Percentiles rank a stretch among this genome's conserved stretches.
Evolutionary conservation across 2,113 vertebrate genomes (phyloP).

Genomic region (Rhinoderma darwinii): DNA sequence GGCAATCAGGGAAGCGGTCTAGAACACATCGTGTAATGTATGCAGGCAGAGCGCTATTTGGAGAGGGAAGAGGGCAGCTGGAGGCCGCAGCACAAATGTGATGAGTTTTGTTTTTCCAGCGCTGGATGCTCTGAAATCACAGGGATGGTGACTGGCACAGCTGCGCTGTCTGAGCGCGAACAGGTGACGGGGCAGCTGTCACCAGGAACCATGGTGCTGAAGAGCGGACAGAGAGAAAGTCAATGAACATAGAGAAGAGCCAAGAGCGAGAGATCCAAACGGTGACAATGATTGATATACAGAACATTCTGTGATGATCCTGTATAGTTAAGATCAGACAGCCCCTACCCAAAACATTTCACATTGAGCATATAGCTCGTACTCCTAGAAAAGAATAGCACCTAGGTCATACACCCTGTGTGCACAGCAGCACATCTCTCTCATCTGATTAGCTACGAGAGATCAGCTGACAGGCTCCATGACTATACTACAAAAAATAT

Average conservation of each 20-base stretch:
- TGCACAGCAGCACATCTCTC: no score
- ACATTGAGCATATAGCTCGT: background rate
- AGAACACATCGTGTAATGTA: background rate
- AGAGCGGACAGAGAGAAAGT: background rate
- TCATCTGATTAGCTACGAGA: no score
- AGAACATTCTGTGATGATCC: background rate
- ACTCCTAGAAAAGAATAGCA: background rate
- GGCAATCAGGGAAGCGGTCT: background rate
- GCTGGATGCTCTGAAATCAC: constrained; percentile 63
- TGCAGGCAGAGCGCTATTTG: constrained; percentile 4
- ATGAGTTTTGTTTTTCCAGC: constrained; percentile 62
- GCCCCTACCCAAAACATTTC: background rate
- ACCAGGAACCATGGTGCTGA: constrained; percentile 20
- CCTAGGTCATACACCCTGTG: no score
- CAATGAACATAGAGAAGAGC: background rate
- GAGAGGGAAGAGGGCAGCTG: constrained; percentile 55
- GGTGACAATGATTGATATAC: background rate
- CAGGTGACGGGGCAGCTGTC: constrained; percentile 73
- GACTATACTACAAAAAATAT: no score
- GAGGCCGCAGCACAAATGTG: constrained; percentile 65
- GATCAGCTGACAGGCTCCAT: no score
- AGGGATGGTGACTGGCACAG: constrained; percentile 60
- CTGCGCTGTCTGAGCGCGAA: constrained; percentile 66
- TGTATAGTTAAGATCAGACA: background rate
- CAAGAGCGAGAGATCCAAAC: background rate